Evolutionary conservation across 2,113 vertebrate species (phyloP), one percentile per base, ranked within the genome.

Genomic region (Mirza zaza): DNA sequence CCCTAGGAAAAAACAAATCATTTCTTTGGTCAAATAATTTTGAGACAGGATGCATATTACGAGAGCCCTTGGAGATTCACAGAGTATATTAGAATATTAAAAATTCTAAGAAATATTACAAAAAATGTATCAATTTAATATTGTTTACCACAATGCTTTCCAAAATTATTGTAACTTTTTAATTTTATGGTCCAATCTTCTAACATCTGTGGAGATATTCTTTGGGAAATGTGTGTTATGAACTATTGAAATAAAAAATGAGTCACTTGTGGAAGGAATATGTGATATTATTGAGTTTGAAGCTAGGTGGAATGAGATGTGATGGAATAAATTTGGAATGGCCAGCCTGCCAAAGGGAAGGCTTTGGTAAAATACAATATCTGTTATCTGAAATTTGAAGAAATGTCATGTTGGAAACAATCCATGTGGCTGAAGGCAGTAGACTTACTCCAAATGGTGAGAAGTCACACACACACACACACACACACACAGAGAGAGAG

Each of bases 21-120:
- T 75, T 90, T 96, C 34, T 92, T 83, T 83, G 57, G 36, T 76
- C 50, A 95, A 89, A 96, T 91, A 90, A 94, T 80, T 96, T 91
- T 95, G 57, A 95, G 67, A 71, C 2, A 81, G 25, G 29, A 14
- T 75, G 27, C 21, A 90, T 61, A 75, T 21, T 82, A 9, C 8
- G 80, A 87, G 42, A 89, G 48, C 5, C 87, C 95, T 96, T 76
- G 39, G 57, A 96, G 65, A 90, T 23, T 77, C 73, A 95, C 68
- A 91, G 86, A 97, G 21, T 29, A 86, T 7, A 95, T 87, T 75
- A 80, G 55, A 92, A 90, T 95, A 92, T 90, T 80, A 83, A 96
- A 96, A 96, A 77, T 52, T 67, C n/a, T 45, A 52, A 90, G 36
- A 94, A 93, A 18, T 59, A 45, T 65, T 96, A n/a, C 2, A 23